Base-by-base conservation (phyloP, 1,140 invertebrate species). In the Lanistes nyassanus region DNA sequence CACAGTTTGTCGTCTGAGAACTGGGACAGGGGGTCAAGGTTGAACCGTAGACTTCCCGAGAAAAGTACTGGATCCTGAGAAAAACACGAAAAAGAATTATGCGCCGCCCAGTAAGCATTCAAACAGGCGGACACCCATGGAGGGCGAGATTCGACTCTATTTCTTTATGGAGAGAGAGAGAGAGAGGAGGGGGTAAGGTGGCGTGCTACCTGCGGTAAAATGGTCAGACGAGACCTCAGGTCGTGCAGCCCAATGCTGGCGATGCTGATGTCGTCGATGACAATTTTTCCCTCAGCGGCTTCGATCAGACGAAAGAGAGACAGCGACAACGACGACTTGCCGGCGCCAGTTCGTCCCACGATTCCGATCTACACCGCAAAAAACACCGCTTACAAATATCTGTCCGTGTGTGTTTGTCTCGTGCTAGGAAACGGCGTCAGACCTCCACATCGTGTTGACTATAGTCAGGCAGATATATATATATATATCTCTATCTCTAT, bases 1-100 rank as follows among this genome's bases (percentile, higher is more conserved):
- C 81, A 95, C 81, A 86, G 88, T 70, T 93, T 91, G 3, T 92
- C 90, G 83, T 97, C 95, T 37, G 88, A 88, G 80, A 93, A 93
- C 51, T 91, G 78, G 42, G 93, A 90, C 80, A 96, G 96, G 0
- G 96, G 96, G 90, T 97, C 96, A 79, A 97, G 90, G 89, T 97
- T 97, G 81, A 93, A 93, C 26, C 96, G 91, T 75, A 97, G 85
- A 16, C 76, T 93, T 0, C 94, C 95, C 1, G 94, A 94, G 86
- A 97, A 97, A 1, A 97, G 86, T n/a, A 97, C 93, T 0, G 96
- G 95, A 72, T 92, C 91, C 84, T 88, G 62, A 67, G 83, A 74
- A 55, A n/a, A 37, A 53, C 37, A 68, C 9, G 5, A 47, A 2
- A 16, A 47, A 47, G 0, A 47, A 47, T 16, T 47, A 3, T 47